Evolutionary conservation across 2,113 vertebrate genomes (phyloP).

Genomic region (Xerus inauris): DNA sequence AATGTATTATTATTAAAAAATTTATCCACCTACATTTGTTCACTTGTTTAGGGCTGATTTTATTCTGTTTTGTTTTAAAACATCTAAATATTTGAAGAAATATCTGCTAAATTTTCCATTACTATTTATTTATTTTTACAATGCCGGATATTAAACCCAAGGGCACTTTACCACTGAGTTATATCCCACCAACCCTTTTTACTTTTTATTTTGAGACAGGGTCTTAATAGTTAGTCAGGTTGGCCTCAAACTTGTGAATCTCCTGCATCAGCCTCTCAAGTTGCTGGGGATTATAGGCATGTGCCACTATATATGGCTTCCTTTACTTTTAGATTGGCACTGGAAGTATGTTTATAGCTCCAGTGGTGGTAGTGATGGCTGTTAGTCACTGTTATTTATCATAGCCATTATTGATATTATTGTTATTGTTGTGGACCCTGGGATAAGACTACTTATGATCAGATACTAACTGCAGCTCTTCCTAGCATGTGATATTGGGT

Average conservation of each 20-base stretch:
- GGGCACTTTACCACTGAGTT: too few species aligned
- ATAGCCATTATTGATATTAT: background rate
- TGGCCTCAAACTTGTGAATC: too few species aligned
- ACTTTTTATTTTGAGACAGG: too few species aligned
- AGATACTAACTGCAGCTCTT: background rate
- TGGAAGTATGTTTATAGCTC: background rate
- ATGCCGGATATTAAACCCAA: too few species aligned
- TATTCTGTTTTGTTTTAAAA: slow-evolving; percentile 35
- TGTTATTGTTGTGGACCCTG: background rate
- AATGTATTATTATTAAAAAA: slow-evolving; percentile 23
- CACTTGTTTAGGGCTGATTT: background rate
- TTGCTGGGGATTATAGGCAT: too few species aligned
- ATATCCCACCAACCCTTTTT: too few species aligned
- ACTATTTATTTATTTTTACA: too few species aligned
- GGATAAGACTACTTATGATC: background rate
- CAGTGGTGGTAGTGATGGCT: background rate
- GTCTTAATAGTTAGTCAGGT: too few species aligned
- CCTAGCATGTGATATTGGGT: background rate
- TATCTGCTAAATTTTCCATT: background rate
- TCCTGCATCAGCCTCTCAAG: too few species aligned
- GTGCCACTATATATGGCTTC: too few species aligned
- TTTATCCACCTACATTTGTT: background rate
- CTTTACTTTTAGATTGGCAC: background rate
- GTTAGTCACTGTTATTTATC: background rate
- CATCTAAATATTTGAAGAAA: background rate